Base-by-base conservation (phyloP, 2,797 vertebrate genomes). In the Capromys pilorides region DNA sequence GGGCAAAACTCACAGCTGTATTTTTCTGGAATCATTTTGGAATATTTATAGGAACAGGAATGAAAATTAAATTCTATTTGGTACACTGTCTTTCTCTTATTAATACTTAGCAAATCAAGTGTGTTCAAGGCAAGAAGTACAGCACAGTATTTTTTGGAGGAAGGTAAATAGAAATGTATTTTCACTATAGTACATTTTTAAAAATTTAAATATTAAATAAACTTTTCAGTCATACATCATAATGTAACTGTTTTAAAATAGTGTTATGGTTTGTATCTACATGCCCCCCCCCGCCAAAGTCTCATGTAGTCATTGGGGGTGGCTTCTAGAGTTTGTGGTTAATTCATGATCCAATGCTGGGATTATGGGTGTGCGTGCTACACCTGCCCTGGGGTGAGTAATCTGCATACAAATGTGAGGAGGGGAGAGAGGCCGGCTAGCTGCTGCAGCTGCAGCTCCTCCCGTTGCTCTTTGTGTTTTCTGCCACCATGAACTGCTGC, bases 61-160 rank as follows among this genome's bases (percentile, higher is more conserved):
- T 88, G 51, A 96, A 96, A 92, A 75, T 69, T 73, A 90, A 95
- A 91, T 92, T 31, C 59, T 41, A 88, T 91, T 41, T 90, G n/a
- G 89, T 59, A 81, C 77, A 10, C 28, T 83, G 71, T 8, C 45
- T 45, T 39, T 95, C 41, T 94, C n/a, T 49, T 88, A n/a, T 80
- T 92, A 81, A 62, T 93, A 13, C 9, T 85, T 87, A 26, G 28
- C 54, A 59, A 88, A 75, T 82, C 26, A 49, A 78, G 51, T 28
- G 10, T 77, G 26, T 49, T 77, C 39, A 73, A 26, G 24, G 36
- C 39, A 41, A 73, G 36, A 19, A 24, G n/a, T 10, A 71, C 69
- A 71, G 19, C 12, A 39, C 69, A 39, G 19, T 13, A 24, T 73
- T 24, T n/a, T 28, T 62, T 26, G 36, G 36, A 71, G n/a, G 39